Evolutionary conservation across 2,797 vertebrate genomes (phyloP), one percentile per base, ranked within the genome.

Genomic region (Hoplostethus mediterraneus): DNA sequence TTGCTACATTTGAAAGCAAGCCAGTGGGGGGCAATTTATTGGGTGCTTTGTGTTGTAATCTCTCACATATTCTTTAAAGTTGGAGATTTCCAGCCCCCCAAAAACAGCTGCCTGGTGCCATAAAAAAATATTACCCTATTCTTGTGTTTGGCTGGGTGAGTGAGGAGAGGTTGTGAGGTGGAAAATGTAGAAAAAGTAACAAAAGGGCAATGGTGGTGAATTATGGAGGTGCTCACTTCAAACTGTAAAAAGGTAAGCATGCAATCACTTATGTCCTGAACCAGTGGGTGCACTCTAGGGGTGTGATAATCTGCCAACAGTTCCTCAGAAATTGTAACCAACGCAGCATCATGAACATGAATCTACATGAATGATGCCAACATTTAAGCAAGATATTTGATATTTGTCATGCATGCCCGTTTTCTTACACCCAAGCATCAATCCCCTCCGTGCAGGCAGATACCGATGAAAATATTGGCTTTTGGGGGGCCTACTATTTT

Each of bases 11-110:
- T 82, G 57, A 85, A 75, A 48, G 10, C 31, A 53, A 73, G 61
- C 73, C 84, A 84, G 49, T n/a, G 55, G 67, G 62, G 62, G 48
- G 59, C 30, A 49, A 77, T 68, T 85, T 84, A 80, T 54, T 71
- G 71, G 62, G 66, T 77, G 65, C 80, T 1, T 86, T 73, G 72
- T 79, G 70, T 74, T 67, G 60, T 83, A 55, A 87, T 88, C 86
- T 75, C 72, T 55, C 33, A 57, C 59, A 65, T 74, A 85, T 88
- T 74, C 64, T 67, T 75, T 82, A 83, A 71, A 63, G 56, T 54
- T 48, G 30, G 71, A 63, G 63, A 67, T 28, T 65, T 80, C 58
- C 51, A 63, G 13, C 51, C 55, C 2, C 67, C 67, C 69, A 17
- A 25, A 59, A 63, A 76, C 62, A 82, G 71, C 60, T 72, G 65